Conservation (phyloP, 2,888 invertebrate genomes). For the Plebejus anna region DNA sequence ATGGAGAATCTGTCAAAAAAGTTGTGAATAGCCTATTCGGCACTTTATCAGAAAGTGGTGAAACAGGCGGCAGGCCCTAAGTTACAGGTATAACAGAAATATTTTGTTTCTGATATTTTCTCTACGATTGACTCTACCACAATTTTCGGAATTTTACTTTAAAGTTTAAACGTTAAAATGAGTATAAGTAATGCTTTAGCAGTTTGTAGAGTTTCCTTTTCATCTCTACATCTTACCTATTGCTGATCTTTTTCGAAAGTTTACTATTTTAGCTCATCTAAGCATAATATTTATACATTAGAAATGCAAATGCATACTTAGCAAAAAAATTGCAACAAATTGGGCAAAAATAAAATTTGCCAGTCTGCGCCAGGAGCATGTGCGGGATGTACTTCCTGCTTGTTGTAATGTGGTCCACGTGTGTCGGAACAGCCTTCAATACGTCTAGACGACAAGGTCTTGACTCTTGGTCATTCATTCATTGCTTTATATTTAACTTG, state of each 20-base stretch:
- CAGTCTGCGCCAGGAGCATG: background rate
- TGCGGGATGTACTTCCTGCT: background rate
- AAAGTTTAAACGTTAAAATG: background rate
- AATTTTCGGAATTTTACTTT: background rate
- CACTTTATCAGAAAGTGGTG: too few relatives aligned
- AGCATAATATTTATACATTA: background rate
- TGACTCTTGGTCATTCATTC: conserved; percentile 57
- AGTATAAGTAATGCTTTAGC: too few relatives aligned
- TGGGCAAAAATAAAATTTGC: background rate
- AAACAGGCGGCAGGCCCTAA: too few relatives aligned
- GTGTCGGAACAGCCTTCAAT: conserved; percentile 38
- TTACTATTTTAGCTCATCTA: background rate
- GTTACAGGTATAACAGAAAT: background rate
- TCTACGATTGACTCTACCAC: background rate
- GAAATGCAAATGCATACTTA: background rate
- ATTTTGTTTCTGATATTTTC: background rate
- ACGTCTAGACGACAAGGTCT: conserved; percentile 52
- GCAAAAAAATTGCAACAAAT: background rate
- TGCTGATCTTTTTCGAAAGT: background rate
- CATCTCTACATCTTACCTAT: background rate
- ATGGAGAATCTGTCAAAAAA: too few relatives aligned
- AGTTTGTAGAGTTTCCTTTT: too few relatives aligned
- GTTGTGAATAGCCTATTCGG: too few relatives aligned
- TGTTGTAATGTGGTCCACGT: conserved; percentile 19
- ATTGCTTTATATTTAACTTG: conserved; percentile 53